Base-by-base conservation (phyloP, 1,140 invertebrate genomes). In the Drosophila bocki region DNA sequence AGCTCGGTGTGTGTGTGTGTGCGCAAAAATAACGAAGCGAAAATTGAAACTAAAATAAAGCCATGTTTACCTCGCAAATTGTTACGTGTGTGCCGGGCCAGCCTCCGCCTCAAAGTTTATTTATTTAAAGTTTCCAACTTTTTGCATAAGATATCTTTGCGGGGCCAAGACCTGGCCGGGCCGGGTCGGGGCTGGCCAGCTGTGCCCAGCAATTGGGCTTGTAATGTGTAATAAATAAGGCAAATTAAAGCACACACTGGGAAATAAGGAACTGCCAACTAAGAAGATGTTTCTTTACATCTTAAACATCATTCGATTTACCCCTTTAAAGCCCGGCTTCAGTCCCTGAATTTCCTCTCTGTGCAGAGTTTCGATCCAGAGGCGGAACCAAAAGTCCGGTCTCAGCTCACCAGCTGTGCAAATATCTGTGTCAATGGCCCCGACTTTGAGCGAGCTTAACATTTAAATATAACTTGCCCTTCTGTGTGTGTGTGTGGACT, bases 11-110 rank as follows among this genome's bases (percentile, higher is more conserved):
- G 37, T 67, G 42, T 67, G 42, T 72, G 48, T 65, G 54, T 72
- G 63, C 47, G 62, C 59, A 82, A 90, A 90, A 90, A 91, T 90
- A 90, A 90, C 85, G 85, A 90, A 90, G 85, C 82, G 76, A 90
- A 90, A 90, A 90, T 90, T 90, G 81, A 90, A 90, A 90, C 85
- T 90, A 90, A 90, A 90, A 90, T 85, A 90, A 90, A 90, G 85
- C 85, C 86, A 90, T 90, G 82, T 90, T 90, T 90, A 80, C 85
- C 60, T 74, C 67, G 78, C 85, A 90, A 90, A 90, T 90, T 90
- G 85, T 85, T 82, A 85, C 75, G 78, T 82, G 81, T 56, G 59
- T 50, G 69, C 42, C 45, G 58, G 42, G 51, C 47, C 44, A 67
- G 77, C 53, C 58, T 50, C 53, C 48, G 48, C 65, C 79, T 60